Conservation (phyloP, 2,113 vertebrate species). For the Siphamia tubifer region DNA sequence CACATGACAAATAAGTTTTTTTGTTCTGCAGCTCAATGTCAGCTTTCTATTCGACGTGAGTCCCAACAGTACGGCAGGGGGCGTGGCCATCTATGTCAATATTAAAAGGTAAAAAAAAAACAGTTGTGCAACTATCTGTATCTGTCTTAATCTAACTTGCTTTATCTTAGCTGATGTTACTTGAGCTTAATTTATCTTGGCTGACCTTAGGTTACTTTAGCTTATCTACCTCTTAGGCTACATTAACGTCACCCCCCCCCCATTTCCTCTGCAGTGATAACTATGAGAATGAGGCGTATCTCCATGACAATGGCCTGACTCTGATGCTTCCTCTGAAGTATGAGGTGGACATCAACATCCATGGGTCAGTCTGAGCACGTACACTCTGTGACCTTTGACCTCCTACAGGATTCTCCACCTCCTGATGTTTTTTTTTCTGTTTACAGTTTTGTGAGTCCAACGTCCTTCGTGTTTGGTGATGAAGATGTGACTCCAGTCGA, state of each 20-base stretch:
- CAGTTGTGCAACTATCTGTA: no score
- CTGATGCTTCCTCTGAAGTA: constrained; percentile 86
- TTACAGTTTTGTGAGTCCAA: constrained; percentile 85
- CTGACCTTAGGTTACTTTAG: no score
- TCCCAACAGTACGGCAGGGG: constrained; percentile 84
- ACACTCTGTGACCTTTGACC: no score
- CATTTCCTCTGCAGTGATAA: constrained; percentile 82
- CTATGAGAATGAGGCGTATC: constrained; percentile 73
- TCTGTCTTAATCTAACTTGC: no score
- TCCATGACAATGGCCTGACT: constrained; percentile 78
- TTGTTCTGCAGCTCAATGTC: constrained; percentile 66
- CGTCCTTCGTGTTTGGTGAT: constrained; percentile 86
- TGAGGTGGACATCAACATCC: constrained; percentile 81
- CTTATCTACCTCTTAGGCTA: no score
- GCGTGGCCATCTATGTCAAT: constrained; percentile 82
- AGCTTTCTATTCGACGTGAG: constrained; percentile 91
- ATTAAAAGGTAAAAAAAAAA: constrained; percentile 82
- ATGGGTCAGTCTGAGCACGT: constrained; percentile 84
- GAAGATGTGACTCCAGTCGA: constrained; percentile 66
- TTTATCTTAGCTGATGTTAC: no score
- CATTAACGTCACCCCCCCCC: no score
- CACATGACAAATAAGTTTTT: not conserved
- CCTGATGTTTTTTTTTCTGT: not conserved
- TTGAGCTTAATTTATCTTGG: no score
- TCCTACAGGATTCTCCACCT: not conserved